Evolutionary conservation across 2,888 invertebrate species (phyloP), one percentile per base, ranked within the genome.

Genomic region (Melipona bicolor): DNA sequence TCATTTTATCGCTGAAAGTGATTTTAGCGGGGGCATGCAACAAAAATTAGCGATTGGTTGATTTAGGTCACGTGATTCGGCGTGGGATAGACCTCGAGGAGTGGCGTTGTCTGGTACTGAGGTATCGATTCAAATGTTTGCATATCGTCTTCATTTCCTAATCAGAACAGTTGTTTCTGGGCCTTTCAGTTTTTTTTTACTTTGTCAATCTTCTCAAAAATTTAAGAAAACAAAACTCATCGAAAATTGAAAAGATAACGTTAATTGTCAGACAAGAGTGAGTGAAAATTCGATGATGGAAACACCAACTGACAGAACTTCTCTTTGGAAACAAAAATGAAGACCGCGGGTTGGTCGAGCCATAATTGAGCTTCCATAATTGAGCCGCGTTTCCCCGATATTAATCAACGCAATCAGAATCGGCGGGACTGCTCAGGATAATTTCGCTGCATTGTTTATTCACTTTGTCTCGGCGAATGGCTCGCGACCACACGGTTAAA

Each of bases 391-490:
- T 43, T 52, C 24, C 43, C 32, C 24, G 27, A 68, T 62, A 76
- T 65, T 82, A 73, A 74, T 77, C 65, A 27, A 27, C 50, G 24
- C 69, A 86, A 86, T 86, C 69, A 84, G 70, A 80, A 84, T 84
- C 82, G 61, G 43, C 64, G 52, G 52, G 77, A 32, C 50, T 36
- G 68, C 54, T 81, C 54, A 77, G 78, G 75, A 83, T 87, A 88
- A 88, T 87, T 83, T 79, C 77, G 52, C 43, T 64, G 77, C 78
- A 89, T 89, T 89, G 87, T 87, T 90, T 89, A 90, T 89, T 89
- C 87, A 88, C 87, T 88, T 88, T 86, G 87, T 84, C 78, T 70
- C 83, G 77, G 36, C 73, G 81, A 88, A 90, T 85, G 81, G 81
- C 75, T 85, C 79, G 76, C 85, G 72, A 88, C 89, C 86, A 81